A percentile compares a stretch with the other conserved stretches of the same genome.
These are phyloP conservation scores for Ptychadena robeensis DNA, from an alignment of 2,797 vertebrate species.

Conservation along the genomic window DNA sequence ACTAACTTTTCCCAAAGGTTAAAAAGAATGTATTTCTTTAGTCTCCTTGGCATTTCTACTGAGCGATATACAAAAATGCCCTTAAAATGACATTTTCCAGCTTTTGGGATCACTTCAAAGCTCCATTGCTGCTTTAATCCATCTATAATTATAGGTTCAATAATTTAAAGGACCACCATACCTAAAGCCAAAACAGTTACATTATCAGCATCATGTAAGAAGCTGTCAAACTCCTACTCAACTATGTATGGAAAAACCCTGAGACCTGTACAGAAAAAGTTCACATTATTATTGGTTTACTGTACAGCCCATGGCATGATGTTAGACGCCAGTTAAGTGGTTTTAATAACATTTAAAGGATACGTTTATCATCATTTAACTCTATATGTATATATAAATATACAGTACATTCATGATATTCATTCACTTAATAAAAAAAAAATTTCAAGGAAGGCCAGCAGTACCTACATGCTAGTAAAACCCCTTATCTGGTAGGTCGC, in stretches of 20 bases:
- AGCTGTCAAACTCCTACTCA: neutral
- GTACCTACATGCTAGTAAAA: neutral
- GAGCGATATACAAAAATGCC: neutral
- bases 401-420: neutral
- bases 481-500: too few species aligned
- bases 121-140: neutral
- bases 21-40: neutral
- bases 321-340: neutral
- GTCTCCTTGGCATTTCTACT: neutral
- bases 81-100: neutral
- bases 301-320: neutral
- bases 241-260: neutral
- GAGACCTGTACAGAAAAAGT: neutral
- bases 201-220: neutral
- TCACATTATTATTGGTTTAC: neutral
- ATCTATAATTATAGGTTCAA: neutral
- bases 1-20: neutral
- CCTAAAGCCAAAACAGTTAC: neutral
- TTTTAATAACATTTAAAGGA: neutral
- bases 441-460: too few species aligned
- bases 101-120: neutral
- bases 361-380: neutral
- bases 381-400: neutral
- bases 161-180: neutral
- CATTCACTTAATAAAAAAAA: neutral